Evolutionary conservation across 1,140 invertebrate species (phyloP).

Genomic region (Diabrotica virgifera): DNA sequence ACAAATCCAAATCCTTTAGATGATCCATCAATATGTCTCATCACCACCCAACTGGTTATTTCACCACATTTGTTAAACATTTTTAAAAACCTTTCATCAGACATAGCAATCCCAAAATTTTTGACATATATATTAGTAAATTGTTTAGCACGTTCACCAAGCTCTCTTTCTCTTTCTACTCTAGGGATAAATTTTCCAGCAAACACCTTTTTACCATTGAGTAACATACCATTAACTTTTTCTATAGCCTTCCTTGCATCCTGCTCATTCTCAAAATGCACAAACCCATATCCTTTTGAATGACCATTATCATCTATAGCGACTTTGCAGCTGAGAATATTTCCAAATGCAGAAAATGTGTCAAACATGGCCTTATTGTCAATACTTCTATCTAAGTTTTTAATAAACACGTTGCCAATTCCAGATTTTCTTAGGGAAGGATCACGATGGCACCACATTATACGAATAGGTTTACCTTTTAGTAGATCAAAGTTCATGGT

Average conservation of each 20-base stretch:
- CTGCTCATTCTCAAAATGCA: constrained; percentile 95
- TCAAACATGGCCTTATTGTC: constrained; percentile 97
- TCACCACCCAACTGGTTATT: constrained; percentile 93
- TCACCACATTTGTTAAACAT: constrained; percentile 85
- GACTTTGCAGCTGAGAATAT: constrained; percentile 92
- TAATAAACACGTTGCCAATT: constrained; percentile 95
- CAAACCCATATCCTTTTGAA: constrained; percentile 95
- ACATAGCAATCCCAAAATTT: constrained; percentile 65
- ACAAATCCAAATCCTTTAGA: constrained; percentile 99
- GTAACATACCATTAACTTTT: constrained; percentile 91
- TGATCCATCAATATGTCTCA: constrained; percentile 87
- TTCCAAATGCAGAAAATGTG: constrained; percentile 94
- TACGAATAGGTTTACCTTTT: constrained; percentile 95
- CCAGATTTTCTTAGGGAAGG: constrained; percentile 95
- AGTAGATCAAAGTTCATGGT: constrained; percentile 99
- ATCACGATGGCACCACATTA: constrained; percentile 99
- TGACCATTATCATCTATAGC: constrained; percentile 86
- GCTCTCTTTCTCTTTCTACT: constrained; percentile 62
- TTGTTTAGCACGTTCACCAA: constrained; percentile 80
- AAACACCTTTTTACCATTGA: constrained; percentile 76
- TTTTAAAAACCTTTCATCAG: constrained; percentile 63
- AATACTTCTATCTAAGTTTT: constrained; percentile 91
- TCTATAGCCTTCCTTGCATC: constrained; percentile 87
- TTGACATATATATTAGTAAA: constrained; percentile 81
- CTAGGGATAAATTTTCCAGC: constrained; percentile 73